phyloP scores from a whole-genome alignment of 2,888 invertebrate species.

The Halocaridina rubra region DNA sequence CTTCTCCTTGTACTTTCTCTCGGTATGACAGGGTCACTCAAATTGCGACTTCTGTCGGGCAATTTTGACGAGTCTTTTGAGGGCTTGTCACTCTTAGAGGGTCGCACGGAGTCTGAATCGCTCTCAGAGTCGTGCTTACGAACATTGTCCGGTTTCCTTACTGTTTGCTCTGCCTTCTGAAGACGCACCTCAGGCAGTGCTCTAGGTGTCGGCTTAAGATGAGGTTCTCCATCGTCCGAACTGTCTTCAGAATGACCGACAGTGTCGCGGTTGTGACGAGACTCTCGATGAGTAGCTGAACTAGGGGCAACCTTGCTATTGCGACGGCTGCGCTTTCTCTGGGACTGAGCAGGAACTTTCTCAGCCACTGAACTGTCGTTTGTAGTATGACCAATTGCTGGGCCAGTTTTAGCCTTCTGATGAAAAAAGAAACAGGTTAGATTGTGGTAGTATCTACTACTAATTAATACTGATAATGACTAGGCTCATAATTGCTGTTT shows the following conservation, averaged over 20 bases:
- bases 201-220: constrained; percentile 20
- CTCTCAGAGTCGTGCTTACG: background rate
- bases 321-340: constrained; percentile 12
- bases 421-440: background rate
- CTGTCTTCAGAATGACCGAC: constrained; percentile 13
- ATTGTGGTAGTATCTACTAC: no score
- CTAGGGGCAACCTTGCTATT: background rate
- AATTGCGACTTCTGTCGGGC: constrained; percentile 22
- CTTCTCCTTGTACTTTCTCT: constrained; percentile 20
- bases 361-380: background rate
- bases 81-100: background rate
- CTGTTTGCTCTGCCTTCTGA: constrained; percentile 7
- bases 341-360: background rate
- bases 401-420: background rate
- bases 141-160: background rate
- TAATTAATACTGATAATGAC: no score
- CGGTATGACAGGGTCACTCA: background rate
- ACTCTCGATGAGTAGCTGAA: background rate
- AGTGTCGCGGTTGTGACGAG: background rate
- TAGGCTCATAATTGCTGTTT: no score
- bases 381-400: background rate
- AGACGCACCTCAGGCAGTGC: background rate
- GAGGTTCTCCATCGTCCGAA: constrained; percentile 27
- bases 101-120: constrained; percentile 10
- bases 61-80: constrained; percentile 12